Percentiles rank a stretch among this genome's conserved stretches.
phyloP scores from a whole-genome alignment of 2,797 vertebrate species.

The Sternarchorhynchus goeldii region DNA sequence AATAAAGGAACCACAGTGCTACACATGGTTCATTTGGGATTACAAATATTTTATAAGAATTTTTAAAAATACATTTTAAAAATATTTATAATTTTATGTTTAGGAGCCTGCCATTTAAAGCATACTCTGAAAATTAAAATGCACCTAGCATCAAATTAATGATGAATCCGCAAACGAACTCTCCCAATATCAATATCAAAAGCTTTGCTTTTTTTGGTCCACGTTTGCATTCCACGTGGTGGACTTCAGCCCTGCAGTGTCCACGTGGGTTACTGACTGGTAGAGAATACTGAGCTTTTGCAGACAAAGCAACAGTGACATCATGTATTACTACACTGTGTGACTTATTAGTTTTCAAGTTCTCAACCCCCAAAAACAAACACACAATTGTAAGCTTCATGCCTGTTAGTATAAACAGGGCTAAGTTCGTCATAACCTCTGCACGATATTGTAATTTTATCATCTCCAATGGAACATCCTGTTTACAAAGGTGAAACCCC shows the following conservation, averaged over 20 bases:
- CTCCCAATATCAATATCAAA: too few species aligned
- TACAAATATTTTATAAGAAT: too few species aligned
- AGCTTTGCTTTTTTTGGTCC: too few species aligned
- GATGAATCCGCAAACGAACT: too few species aligned
- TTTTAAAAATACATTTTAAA: too few species aligned
- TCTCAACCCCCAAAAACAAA: neutral
- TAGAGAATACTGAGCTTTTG: neutral
- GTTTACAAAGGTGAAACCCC: slow-evolving; percentile 19
- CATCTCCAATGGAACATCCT: neutral
- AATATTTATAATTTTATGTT: neutral
- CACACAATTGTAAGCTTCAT: neutral
- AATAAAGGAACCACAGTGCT: neutral
- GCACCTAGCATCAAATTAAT: too few species aligned
- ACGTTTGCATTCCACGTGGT: too few species aligned
- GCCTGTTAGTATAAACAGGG: neutral
- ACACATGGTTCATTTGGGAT: neutral
- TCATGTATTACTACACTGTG: neutral
- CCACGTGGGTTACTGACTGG: too few species aligned
- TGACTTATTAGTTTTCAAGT: neutral
- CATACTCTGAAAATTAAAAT: too few species aligned
- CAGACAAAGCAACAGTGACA: neutral
- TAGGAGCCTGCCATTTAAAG: neutral
- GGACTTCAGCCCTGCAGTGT: neutral
- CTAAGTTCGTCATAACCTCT: neutral
- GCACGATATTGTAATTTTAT: neutral